phyloP scores from a whole-genome alignment of 2,113 vertebrate genomes.

The Gadus macrocephalus region DNA sequence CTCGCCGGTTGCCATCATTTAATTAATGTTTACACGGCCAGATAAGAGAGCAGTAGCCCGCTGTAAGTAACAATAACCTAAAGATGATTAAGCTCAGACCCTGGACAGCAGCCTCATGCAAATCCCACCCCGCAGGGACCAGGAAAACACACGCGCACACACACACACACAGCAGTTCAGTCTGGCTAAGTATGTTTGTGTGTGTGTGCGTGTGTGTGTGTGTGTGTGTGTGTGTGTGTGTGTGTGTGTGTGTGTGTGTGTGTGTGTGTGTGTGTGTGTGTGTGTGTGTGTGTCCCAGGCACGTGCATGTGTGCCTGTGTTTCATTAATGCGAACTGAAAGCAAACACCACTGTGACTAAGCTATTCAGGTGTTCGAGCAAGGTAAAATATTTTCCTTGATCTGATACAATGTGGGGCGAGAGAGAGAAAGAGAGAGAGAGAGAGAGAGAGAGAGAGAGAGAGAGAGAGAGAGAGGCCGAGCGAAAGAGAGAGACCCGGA shows the following conservation, averaged over 20 bases:
- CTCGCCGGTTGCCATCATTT: conserved; percentile 64
- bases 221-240: too few relatives aligned
- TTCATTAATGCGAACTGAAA: too few relatives aligned
- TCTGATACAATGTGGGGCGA: too few relatives aligned
- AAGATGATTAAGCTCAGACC: conserved; percentile 28
- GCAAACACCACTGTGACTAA: too few relatives aligned
- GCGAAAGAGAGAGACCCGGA: neutral
- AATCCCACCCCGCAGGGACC: conserved; percentile 27
- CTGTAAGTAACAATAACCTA: conserved; percentile 36
- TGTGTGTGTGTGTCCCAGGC: neutral
- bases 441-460: too few relatives aligned
- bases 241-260: too few relatives aligned
- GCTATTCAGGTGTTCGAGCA: too few relatives aligned
- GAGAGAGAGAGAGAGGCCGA: too few relatives aligned
- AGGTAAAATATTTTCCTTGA: too few relatives aligned
- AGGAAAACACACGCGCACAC: neutral
- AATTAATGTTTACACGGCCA: conserved; percentile 59
- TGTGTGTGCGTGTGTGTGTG: neutral
- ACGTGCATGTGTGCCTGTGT: too few relatives aligned
- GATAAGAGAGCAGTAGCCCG: conserved; percentile 52
- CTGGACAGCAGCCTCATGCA: conserved; percentile 29
- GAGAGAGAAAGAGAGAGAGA: too few relatives aligned
- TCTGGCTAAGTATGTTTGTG: conserved; percentile 26
- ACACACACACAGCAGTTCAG: conserved; percentile 20
- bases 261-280: neutral